Evolutionary conservation across 2,888 invertebrate species (phyloP), one percentile per base, ranked within the genome.

Genomic region (Machimus atricapillus): DNA sequence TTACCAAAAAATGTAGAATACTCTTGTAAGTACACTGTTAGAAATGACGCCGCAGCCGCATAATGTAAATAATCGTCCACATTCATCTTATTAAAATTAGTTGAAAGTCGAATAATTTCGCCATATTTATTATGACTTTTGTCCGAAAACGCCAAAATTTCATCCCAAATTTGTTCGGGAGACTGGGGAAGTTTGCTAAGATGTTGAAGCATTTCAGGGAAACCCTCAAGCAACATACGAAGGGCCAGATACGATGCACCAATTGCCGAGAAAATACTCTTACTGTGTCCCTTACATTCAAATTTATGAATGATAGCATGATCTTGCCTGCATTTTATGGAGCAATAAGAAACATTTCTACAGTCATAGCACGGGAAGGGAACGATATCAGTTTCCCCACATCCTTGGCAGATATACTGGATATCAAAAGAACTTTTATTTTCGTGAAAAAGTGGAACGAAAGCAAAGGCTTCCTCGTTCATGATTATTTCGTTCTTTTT

Each of bases 201-300:
- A n/a, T 40, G 16, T 34, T 19, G 16, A 31, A 73, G 31, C 34
- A 88, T 52, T 2, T 56, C 19, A 8, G 52, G 8, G 76, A 87
- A 92, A 34, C 91, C 92, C 91, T 94, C 93, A 27, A 96, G 90
- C 52, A 96, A 92, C 0, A 95, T 94, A 90, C 95, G 94, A 90
- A 97, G 92, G 16, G 96, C 96, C 77, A 97, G 93, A 92, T 97
- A 96, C 0, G 95, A 96, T 88, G 97, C 95, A 43, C 97, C 97
- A 58, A 96, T 94, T 83, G 95, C 94, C 87, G 95, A 94, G 92
- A 95, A 95, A 43, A 96, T 92, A 23, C 93, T 93, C n/a, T 94
- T 93, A 90, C 94, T 93, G 88, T 94, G 94, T 34, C 95, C 95
- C 23, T 91, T 91, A 90, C 97, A 97, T 92, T 97, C 95, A 94